phyloP scores from a whole-genome alignment of 1,140 invertebrate genomes.

The Uloborus diversus region DNA sequence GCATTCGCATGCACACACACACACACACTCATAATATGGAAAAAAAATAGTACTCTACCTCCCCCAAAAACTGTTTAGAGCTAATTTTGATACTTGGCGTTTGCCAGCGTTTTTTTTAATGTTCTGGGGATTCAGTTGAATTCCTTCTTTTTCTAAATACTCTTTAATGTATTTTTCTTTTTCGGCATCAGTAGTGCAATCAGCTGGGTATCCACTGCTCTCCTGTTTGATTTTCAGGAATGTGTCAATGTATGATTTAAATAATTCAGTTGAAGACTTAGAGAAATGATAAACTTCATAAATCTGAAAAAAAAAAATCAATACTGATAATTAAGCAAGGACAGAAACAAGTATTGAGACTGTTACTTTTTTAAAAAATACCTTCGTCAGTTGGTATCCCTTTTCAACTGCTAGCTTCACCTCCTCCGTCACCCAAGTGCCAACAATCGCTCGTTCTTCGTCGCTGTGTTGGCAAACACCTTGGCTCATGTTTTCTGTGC shows the following conservation, averaged over 20 bases:
- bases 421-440: too few relatives aligned
- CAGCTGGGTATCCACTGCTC: neutral
- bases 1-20: too few relatives aligned
- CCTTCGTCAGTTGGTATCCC: constrained; percentile 63
- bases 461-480: constrained; percentile 60
- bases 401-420: constrained; percentile 61
- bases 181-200: neutral
- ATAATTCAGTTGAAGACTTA: neutral
- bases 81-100: constrained; percentile 59
- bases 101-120: constrained; percentile 59
- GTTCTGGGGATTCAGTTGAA: neutral
- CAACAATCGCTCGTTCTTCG: constrained; percentile 61
- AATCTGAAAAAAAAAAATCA: neutral
- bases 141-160: neutral
- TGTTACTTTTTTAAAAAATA: too few relatives aligned
- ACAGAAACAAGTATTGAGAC: too few relatives aligned
- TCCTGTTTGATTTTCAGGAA: neutral
- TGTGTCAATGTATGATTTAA: neutral
- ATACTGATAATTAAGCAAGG: neutral
- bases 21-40: neutral
- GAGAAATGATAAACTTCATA: neutral
- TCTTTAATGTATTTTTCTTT: neutral
- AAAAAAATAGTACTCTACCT: neutral
- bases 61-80: constrained; percentile 56
- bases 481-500: constrained; percentile 37